phyloP scores from a whole-genome alignment of 2,888 invertebrate genomes.

The Galerucella pusilla region DNA sequence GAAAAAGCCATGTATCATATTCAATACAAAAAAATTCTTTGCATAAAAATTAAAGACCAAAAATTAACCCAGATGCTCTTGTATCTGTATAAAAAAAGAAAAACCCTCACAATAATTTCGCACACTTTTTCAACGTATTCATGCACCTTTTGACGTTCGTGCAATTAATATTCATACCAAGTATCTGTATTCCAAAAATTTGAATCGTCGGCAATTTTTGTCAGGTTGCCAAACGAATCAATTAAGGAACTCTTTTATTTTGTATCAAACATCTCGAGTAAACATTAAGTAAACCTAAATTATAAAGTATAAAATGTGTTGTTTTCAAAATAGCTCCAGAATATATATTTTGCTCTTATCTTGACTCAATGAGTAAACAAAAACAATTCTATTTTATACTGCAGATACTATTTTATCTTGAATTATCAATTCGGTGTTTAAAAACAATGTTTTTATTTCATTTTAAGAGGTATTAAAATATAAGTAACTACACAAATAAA shows the following conservation, averaged over 20 bases:
- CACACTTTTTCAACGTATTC: neutral
- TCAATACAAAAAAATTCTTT: neutral
- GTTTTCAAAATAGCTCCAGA: neutral
- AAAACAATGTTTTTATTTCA: constrained; percentile 3
- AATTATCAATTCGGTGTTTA: neutral
- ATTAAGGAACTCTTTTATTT: neutral
- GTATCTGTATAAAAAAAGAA: neutral
- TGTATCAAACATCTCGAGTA: neutral
- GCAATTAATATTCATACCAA: constrained; percentile 1
- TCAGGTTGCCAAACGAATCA: neutral
- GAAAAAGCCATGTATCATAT: too few relatives aligned
- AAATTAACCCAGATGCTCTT: neutral
- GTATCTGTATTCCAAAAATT: constrained; percentile 8
- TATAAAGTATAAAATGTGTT: neutral
- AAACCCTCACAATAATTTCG: neutral
- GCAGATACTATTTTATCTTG: constrained; percentile 1
- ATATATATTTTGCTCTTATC: neutral
- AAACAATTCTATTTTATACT: neutral
- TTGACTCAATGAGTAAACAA: neutral
- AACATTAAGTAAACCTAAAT: neutral
- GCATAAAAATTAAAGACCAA: neutral
- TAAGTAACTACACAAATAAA: too few relatives aligned
- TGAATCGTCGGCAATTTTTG: neutral
- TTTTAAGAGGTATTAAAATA: neutral
- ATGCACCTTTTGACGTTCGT: neutral